These are phyloP conservation scores for Pyrochroa serraticornis DNA, from an alignment of 2,888 invertebrate species.

Conservation along the genomic window DNA sequence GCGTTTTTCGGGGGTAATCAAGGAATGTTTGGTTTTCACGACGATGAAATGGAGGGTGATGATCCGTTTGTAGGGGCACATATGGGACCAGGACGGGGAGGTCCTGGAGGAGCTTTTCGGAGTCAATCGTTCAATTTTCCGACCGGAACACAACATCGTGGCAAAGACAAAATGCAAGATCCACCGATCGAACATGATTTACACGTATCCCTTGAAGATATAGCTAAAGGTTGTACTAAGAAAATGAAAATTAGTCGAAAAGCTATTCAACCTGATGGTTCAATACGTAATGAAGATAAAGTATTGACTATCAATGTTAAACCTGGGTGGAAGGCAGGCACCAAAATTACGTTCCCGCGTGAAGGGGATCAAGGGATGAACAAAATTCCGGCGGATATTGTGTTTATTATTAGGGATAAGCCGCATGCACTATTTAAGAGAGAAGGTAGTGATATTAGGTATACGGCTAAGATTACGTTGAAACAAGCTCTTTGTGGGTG, in stretches of 20 bases:
- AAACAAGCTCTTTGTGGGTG: slow-evolving; percentile 91
- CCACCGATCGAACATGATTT: slow-evolving; percentile 89
- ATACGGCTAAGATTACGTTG: slow-evolving; percentile 79
- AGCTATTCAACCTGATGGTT: slow-evolving; percentile 79
- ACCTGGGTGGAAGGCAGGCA: slow-evolving; percentile 97
- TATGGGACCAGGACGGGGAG: slow-evolving; percentile 1
- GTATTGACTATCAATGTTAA: slow-evolving; percentile 89
- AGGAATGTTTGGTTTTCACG: slow-evolving; percentile 18
- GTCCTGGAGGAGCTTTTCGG: slow-evolving; percentile 19
- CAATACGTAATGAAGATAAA: slow-evolving; percentile 85
- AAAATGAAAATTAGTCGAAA: slow-evolving; percentile 97
- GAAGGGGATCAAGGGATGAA: slow-evolving; percentile 92
- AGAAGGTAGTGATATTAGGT: slow-evolving; percentile 90
- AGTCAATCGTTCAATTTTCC: slow-evolving; percentile 46
- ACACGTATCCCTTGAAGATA: slow-evolving; percentile 88
- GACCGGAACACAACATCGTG: slow-evolving; percentile 9
- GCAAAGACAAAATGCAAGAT: slow-evolving; percentile 64
- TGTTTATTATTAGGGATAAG: slow-evolving; percentile 93
- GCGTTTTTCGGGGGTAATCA: slow-evolving; percentile 70
- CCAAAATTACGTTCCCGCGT: slow-evolving; percentile 94
- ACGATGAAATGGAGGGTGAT: slow-evolving; percentile 26
- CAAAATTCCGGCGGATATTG: slow-evolving; percentile 92
- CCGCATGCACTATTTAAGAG: slow-evolving; percentile 84
- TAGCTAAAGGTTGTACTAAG: slow-evolving; percentile 85
- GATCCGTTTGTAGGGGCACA: slow-evolving; percentile 35